A percentile compares a stretch with the other conserved stretches of the same genome.
phyloP scores from a whole-genome alignment of 2,888 invertebrate species.

The Machimus rusticus region DNA sequence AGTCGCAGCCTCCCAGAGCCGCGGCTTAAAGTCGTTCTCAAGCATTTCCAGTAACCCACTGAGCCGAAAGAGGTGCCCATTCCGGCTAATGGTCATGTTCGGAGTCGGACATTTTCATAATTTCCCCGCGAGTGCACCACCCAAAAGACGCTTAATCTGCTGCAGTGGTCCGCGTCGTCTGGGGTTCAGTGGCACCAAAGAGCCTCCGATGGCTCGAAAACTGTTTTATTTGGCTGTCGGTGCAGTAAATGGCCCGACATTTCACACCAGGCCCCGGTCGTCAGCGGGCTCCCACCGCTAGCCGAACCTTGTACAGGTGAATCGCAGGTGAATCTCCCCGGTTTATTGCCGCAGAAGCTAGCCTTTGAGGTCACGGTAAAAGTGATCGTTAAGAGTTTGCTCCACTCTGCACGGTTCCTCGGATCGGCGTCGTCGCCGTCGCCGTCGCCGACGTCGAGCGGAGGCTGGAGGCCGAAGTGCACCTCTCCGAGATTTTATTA shows the following conservation, averaged over 20 bases:
- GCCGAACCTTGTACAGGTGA: not conserved
- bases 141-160: not conserved
- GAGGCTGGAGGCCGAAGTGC: not conserved
- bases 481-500: not conserved
- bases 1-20: not conserved
- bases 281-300: not conserved
- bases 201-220: constrained; percentile 3
- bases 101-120: not conserved
- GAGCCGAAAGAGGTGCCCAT: not conserved
- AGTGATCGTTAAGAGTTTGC: constrained; percentile 28
- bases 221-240: constrained; percentile 22
- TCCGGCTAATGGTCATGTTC: not conserved
- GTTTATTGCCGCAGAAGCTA: constrained; percentile 21
- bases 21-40: not conserved
- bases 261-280: not conserved
- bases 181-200: constrained; percentile 18
- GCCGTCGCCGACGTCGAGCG: not conserved
- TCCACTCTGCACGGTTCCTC: not conserved
- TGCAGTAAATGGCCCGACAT: not conserved
- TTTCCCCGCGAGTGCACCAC: not conserved
- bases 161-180: not conserved
- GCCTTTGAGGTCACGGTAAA: constrained; percentile 38
- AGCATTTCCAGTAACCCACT: not conserved
- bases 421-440: not conserved
- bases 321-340: constrained; percentile 24